A percentile compares a stretch with the other conserved stretches of the same genome.
These are phyloP conservation scores for Triplophysa tibetana DNA, from an alignment of 2,113 vertebrate genomes.

Conservation along the genomic window DNA sequence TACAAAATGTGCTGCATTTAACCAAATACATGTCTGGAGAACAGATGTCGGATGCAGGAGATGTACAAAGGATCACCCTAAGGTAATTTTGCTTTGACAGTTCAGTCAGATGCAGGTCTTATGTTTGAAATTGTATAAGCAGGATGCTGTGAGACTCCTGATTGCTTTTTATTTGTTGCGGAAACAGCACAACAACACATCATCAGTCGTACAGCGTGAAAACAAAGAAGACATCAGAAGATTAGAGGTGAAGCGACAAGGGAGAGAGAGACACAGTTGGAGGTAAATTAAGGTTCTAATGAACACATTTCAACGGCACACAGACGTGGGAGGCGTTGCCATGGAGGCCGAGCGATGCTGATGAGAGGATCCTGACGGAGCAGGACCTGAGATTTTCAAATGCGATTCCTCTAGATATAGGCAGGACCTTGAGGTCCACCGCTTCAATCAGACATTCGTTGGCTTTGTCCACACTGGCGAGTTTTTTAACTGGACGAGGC, in stretches of 20 bases:
- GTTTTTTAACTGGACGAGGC: no score
- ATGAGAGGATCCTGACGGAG: conserved; percentile 12
- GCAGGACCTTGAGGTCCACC: conserved; percentile 12
- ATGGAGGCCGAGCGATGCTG: conserved; percentile 61
- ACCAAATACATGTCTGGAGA: no score
- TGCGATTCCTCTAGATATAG: neutral
- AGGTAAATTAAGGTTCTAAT: conserved; percentile 26
- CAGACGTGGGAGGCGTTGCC: conserved; percentile 64
- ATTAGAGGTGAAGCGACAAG: neutral
- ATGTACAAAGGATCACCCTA: no score
- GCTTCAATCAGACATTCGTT: neutral
- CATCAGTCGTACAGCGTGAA: neutral
- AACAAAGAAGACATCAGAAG: neutral
- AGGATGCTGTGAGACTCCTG: neutral
- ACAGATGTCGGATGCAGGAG: no score
- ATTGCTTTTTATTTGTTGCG: neutral
- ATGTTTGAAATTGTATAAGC: neutral
- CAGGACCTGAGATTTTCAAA: neutral
- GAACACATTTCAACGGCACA: conserved; percentile 47
- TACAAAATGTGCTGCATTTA: no score
- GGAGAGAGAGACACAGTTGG: conserved; percentile 11
- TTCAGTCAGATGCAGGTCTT: no score
- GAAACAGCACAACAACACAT: no score
- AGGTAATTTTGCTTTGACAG: no score
- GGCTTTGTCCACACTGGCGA: neutral